Conservation (phyloP, 92 coral and sea anemone genomes). For the Paragorgia papillata region DNA sequence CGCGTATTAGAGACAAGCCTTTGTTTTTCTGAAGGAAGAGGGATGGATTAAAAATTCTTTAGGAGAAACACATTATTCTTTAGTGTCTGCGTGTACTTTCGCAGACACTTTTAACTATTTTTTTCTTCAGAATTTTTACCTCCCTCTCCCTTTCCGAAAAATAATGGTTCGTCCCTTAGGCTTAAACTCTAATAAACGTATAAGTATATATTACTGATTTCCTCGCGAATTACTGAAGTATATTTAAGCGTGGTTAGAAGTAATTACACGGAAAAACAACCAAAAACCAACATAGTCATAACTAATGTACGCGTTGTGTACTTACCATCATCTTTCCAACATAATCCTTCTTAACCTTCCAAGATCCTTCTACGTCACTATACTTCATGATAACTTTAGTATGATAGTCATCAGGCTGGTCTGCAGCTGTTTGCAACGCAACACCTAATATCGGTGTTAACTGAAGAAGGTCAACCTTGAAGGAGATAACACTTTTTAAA, state of each 20-base stretch:
- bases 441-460: background rate
- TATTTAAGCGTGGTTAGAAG: background rate
- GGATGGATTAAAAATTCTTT: too few relatives aligned
- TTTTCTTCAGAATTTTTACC: too few relatives aligned
- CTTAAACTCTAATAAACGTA: too few relatives aligned
- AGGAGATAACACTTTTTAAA: background rate
- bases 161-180: too few relatives aligned
- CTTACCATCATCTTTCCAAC: conserved; percentile 26
- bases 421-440: conserved; percentile 16
- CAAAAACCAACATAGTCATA: background rate
- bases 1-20: too few relatives aligned
- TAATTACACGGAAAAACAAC: background rate
- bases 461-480: conserved; percentile 26
- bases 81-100: too few relatives aligned
- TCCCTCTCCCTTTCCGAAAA: too few relatives aligned
- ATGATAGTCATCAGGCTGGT: background rate
- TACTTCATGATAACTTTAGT: conserved; percentile 15
- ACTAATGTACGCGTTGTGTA: too few relatives aligned
- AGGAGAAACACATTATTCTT: too few relatives aligned
- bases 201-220: too few relatives aligned
- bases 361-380: background rate
- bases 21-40: too few relatives aligned
- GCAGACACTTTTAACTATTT: too few relatives aligned
- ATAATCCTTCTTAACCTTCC: conserved; percentile 3
- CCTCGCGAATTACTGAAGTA: background rate